These are phyloP conservation scores for Platycercus adscitus DNA, from an alignment of 2,113 vertebrate genomes.

Conservation along the genomic window DNA sequence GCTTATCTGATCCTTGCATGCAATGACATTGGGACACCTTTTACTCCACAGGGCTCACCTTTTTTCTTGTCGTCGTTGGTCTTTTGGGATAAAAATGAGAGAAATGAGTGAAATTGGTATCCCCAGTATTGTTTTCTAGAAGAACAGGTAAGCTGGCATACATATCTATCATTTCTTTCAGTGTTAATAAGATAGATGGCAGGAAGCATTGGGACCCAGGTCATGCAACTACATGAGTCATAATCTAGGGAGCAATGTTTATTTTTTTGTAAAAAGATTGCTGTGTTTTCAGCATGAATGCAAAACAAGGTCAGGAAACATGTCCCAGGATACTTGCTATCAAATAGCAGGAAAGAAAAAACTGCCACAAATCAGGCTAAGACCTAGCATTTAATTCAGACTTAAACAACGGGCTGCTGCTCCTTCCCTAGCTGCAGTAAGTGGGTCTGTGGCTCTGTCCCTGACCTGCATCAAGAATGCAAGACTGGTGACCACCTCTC, in stretches of 20 bases:
- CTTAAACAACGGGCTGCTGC: not conserved
- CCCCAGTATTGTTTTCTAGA: not conserved
- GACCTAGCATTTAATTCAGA: not conserved
- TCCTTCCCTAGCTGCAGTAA: not conserved
- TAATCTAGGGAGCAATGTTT: constrained; percentile 10
- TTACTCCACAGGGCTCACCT: constrained; percentile 14
- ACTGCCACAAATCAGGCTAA: not conserved
- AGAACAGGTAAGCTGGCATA: not conserved
- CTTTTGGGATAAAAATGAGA: constrained; percentile 14
- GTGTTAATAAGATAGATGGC: constrained; percentile 8
- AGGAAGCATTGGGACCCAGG: not conserved
- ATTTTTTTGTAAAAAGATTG: not conserved
- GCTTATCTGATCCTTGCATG: constrained; percentile 53
- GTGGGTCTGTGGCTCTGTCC: not conserved
- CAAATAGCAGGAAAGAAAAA: not conserved
- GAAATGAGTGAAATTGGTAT: constrained; percentile 22
- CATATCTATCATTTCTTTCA: not conserved
- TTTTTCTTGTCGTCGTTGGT: not conserved
- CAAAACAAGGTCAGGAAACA: constrained; percentile 10
- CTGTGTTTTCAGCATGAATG: constrained; percentile 4
- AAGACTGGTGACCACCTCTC: not conserved
- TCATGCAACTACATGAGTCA: constrained; percentile 18
- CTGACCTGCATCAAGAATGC: not conserved
- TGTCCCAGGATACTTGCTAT: not conserved
- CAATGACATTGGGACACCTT: constrained; percentile 55